phyloP scores from a whole-genome alignment of 2,888 invertebrate genomes.

The Rambutsinella grinnellia region DNA sequence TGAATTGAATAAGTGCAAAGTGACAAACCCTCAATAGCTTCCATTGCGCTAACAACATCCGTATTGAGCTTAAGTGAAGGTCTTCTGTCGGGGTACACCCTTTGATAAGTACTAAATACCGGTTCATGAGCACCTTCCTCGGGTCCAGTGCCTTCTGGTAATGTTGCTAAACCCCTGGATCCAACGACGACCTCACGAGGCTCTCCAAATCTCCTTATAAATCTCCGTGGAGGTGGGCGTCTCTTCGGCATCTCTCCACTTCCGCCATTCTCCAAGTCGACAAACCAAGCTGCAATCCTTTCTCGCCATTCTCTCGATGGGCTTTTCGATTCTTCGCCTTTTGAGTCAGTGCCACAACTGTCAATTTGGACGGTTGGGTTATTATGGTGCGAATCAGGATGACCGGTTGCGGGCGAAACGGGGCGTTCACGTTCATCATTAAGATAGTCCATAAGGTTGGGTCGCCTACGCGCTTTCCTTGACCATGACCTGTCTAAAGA shows the following conservation, averaged over 20 bases:
- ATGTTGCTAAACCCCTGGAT: slow-evolving; percentile 80
- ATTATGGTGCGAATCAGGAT: slow-evolving; percentile 51
- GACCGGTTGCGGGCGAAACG: slow-evolving; percentile 72
- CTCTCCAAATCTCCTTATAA: slow-evolving; percentile 63
- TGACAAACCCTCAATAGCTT: slow-evolving; percentile 84
- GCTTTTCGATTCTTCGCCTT: slow-evolving; percentile 50
- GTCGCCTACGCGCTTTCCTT: slow-evolving; percentile 83
- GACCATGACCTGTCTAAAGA: slow-evolving; percentile 88
- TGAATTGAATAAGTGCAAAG: too few species aligned
- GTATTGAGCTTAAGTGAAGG: slow-evolving; percentile 82
- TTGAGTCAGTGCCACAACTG: slow-evolving; percentile 46
- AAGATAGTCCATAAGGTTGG: slow-evolving; percentile 81
- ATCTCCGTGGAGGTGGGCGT: slow-evolving; percentile 70
- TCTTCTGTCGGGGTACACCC: slow-evolving; percentile 84
- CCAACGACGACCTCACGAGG: slow-evolving; percentile 74
- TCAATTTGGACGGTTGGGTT: slow-evolving; percentile 61
- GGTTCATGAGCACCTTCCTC: slow-evolving; percentile 54
- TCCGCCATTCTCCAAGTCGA: slow-evolving; percentile 80
- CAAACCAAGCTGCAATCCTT: slow-evolving; percentile 92
- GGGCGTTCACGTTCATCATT: slow-evolving; percentile 80
- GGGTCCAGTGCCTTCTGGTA: slow-evolving; percentile 79
- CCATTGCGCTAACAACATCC: slow-evolving; percentile 87
- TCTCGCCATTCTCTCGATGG: slow-evolving; percentile 84
- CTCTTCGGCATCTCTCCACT: slow-evolving; percentile 79
- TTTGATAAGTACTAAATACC: slow-evolving; percentile 71